Evolutionary conservation across 2,797 vertebrate species (phyloP), one percentile per base, ranked within the genome.

Genomic region (Sebastes hopkinsi): DNA sequence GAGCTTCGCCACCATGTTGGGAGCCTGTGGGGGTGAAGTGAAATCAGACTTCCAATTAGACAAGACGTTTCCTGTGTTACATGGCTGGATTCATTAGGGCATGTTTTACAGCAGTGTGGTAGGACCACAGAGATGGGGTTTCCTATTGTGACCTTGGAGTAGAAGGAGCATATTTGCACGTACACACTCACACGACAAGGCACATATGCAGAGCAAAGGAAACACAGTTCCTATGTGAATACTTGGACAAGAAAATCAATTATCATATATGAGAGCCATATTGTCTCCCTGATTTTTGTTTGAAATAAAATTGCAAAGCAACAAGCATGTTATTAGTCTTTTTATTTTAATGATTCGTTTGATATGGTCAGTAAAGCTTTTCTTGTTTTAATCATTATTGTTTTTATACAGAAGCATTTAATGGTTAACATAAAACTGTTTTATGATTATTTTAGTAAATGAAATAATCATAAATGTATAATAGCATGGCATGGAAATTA

Each of bases 11-110:
- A 59, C 79, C 66, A 27, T 73, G 78, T 84, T 80, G 72, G 69
- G 61, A 85, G 73, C 79, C 78, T 75, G 67, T 79, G 73, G 86
- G 86, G 80, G 65, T 84, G 79, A 82, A 83, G 87, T 80, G 86
- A 85, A 90, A 86, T 89, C 87, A 82, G 84, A 86, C 88, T 86
- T 87, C 84, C 86, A 92, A 88, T 94, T 89, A 92, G 88, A 92
- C 58, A 50, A 67, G 64, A 75, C 38, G 66, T 84, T 83, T 91
- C 88, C 80, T 89, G 87, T 70, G 29, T 72, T 84, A 81, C 78
- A 84, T 58, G 69, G 69, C 73, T 76, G 78, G 67, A 85, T 88
- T 93, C 87, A 90, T 86, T 85, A 78, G 76, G 34, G 62, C 67
- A 62, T 85, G 82, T 87, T 86, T 82, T 88, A 92, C 81, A 91